phyloP scores from a whole-genome alignment of 2,797 vertebrate genomes.

The Chloroceryle inda region DNA sequence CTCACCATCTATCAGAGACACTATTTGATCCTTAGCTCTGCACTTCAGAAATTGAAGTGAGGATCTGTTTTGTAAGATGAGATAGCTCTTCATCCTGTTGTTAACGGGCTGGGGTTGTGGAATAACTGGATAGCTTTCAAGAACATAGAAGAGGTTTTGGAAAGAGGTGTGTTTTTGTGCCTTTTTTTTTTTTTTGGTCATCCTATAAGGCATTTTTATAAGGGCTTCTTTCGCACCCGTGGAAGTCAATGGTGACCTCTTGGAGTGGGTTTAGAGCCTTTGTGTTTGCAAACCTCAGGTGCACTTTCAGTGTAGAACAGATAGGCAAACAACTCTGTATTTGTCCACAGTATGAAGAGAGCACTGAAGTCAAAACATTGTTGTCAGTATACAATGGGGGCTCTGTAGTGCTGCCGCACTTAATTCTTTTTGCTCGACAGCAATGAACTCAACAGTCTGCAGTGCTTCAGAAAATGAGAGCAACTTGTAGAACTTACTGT shows the following conservation, averaged over 20 bases:
- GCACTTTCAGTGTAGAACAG: not conserved
- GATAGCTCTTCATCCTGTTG: not conserved
- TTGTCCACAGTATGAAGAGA: constrained; percentile 25
- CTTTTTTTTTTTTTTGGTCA: fast-evolving
- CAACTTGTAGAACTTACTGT: constrained; percentile 31
- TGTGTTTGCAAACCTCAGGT: constrained; percentile 29
- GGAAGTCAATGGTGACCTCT: not conserved
- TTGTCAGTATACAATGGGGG: not conserved
- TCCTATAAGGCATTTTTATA: not conserved
- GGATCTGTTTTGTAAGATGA: not conserved
- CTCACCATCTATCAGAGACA: not conserved
- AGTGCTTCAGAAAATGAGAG: constrained; percentile 23
- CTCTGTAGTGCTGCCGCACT: not conserved
- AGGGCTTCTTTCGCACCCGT: not conserved
- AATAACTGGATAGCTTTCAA: not conserved
- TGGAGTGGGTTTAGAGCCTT: constrained; percentile 1
- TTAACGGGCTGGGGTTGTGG: not conserved
- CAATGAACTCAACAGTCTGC: not conserved
- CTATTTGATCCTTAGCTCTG: not conserved
- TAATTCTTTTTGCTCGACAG: not conserved
- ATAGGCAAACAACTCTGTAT: constrained; percentile 19
- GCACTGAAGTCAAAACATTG: constrained; percentile 17
- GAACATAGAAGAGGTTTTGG: not conserved
- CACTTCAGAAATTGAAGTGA: not conserved
- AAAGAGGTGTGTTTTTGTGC: not conserved